Conservation (phyloP, 2,888 invertebrate species). For the Litoditis marina region DNA sequence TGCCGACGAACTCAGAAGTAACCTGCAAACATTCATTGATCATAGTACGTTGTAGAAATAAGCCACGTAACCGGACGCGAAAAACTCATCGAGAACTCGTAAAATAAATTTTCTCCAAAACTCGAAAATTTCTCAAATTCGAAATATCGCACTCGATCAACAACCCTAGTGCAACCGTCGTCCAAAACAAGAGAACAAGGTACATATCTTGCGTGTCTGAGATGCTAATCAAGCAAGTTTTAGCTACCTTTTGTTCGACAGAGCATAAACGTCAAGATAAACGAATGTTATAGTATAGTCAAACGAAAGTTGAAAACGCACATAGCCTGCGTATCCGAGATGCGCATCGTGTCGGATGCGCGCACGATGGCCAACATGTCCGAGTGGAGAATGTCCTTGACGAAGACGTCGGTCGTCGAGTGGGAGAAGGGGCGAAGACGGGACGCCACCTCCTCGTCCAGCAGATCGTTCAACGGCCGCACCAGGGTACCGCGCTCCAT, state of each 20-base stretch:
- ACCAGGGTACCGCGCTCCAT: constrained; percentile 4
- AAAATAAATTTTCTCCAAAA: too few relatives aligned
- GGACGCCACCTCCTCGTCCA: not conserved
- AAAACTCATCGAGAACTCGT: too few relatives aligned
- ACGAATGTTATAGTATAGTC: too few relatives aligned
- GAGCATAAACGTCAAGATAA: too few relatives aligned
- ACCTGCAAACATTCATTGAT: constrained; percentile 5
- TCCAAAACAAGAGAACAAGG: too few relatives aligned
- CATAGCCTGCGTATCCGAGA: constrained; percentile 16
- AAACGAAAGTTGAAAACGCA: not conserved
- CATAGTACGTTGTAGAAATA: too few relatives aligned
- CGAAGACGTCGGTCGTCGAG: not conserved
- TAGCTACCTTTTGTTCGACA: too few relatives aligned
- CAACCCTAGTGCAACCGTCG: too few relatives aligned
- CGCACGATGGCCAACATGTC: constrained; percentile 3
- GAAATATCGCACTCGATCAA: too few relatives aligned
- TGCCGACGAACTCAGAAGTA: constrained; percentile 5
- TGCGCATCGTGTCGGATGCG: constrained; percentile 12
- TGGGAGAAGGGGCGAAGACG: not conserved
- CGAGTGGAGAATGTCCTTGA: constrained; percentile 8
- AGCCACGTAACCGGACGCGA: too few relatives aligned
- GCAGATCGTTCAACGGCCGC: constrained; percentile 4
- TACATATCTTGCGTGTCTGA: too few relatives aligned
- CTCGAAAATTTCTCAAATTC: too few relatives aligned
- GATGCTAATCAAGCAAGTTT: not conserved